phyloP scores from a whole-genome alignment of 2,113 vertebrate species.

The Deroptyus accipitrinus region DNA sequence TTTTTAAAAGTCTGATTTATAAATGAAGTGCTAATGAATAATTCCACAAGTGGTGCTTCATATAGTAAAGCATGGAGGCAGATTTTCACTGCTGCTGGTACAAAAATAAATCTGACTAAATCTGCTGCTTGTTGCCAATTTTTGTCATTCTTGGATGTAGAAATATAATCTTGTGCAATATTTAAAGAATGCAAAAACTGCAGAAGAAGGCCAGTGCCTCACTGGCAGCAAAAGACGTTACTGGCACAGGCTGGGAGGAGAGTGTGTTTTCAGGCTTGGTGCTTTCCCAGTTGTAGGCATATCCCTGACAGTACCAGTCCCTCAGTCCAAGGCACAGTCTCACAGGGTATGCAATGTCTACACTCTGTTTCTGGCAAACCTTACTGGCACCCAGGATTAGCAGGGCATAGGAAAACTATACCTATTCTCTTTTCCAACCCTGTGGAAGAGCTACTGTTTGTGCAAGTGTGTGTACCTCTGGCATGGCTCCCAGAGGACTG shows the following conservation, averaged over 20 bases:
- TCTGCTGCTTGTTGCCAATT: slow-evolving; percentile 13
- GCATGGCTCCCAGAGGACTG: neutral
- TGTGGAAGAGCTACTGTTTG: neutral
- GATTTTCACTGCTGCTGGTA: slow-evolving; percentile 49
- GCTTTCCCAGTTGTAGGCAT: neutral
- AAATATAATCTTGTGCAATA: slow-evolving; percentile 29
- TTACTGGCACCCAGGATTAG: neutral
- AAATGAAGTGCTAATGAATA: slow-evolving; percentile 65
- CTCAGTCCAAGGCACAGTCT: neutral
- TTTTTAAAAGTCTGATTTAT: slow-evolving; percentile 61
- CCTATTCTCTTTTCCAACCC: neutral
- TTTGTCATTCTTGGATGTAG: slow-evolving; percentile 20
- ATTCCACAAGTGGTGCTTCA: slow-evolving; percentile 56
- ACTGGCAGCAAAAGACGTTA: neutral
- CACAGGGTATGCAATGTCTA: neutral
- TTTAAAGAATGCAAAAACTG: slow-evolving; percentile 34
- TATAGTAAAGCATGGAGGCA: slow-evolving; percentile 47
- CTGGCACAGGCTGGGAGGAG: neutral
- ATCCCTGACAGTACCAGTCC: neutral
- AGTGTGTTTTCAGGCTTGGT: neutral
- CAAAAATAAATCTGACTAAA: slow-evolving; percentile 64
- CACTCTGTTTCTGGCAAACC: neutral
- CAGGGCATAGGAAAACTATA: neutral
- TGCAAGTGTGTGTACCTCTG: accelerated
- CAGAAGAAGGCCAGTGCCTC: neutral